Base-by-base conservation (phyloP, 2,888 invertebrate species). In the Spodoptera exigua region DNA sequence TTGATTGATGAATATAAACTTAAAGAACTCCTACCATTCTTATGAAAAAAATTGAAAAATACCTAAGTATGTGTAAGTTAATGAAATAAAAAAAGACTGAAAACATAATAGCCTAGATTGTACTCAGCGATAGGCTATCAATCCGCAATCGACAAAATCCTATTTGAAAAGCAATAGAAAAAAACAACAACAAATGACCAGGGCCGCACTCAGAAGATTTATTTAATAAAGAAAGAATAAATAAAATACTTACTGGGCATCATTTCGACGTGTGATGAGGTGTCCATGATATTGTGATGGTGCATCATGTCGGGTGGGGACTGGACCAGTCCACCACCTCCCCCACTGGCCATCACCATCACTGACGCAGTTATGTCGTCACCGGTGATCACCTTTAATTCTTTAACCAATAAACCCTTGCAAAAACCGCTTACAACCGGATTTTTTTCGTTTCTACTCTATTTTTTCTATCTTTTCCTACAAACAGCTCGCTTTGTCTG, bases 241-340 rank as follows among this genome's bases (percentile, higher is more conserved):
- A 16, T 11, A 9, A 4, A 5, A 12, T 34, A 92, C 93, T 92
- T 67, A 94, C 94, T 94, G 36, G 94, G 94, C 94, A 94, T 93
- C 88, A 94, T 94, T 80, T 94, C 94, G 34, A 94, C 94, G 72
- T 93, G 94, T 39, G 93, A 92, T 14, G 94, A 93, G 13, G 93
- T 93, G 76, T 93, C 93, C 93, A 93, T 93, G 76, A 94, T 92
- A 79, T 87, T 91, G 83, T 93, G 93, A 66, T 93, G 93, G 84
- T 93, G 94, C 85, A 94, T 84, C 94, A 94, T 93, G 65, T 93
- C 94, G 57, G 94, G 93, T 91, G 94, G 94, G 92, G 94, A 93
- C 92, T 94, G 93, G 72, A 94, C 92, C 87, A 94, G 93, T 80
- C 93, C 94, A 77, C 94, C 93, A 90, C 92, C 93, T 44, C 91